Base-by-base conservation (phyloP, 2,113 vertebrate species). In the Glaucidium brasilianum region DNA sequence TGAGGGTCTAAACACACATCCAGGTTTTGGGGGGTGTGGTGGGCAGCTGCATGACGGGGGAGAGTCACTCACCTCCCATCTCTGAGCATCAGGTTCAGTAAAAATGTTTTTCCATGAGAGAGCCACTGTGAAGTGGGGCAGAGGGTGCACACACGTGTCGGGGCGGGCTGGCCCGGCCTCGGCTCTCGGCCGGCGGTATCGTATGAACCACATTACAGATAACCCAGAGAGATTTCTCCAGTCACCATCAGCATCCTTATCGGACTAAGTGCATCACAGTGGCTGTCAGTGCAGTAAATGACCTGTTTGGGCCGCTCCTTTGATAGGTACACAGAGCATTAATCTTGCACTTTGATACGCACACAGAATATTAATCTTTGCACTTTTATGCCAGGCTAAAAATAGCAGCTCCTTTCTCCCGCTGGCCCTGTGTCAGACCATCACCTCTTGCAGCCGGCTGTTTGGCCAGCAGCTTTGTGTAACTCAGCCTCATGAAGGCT, bases 31-130 rank as follows among this genome's bases (percentile, higher is more conserved):
- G 14, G 14, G 10, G 0, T 17, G 67, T 2, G 6, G 59, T 41
- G 34, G 34, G 30, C 0, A 0, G 25, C 14, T 50, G 21, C 3
- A 0, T 35, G 55, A 7, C 25, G 1, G 0, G n/a, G 37, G 6
- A n/a, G 30, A 10, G 37, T 37, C 68, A 22, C 9, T 55, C 8
- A 2, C 30, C 18, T 68, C 27, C 59, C 21, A 1, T 50, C 53
- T 39, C 43, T 50, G 79, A 81, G 69, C 74, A 23, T n/a, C 27
- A 43, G 15, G 26, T 58, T 80, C 74, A 55, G 69, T 53, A 73
- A 11, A 82, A 50, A 2, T 12, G 62, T 56, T 91, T 74, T 26
- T n/a, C 47, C 52, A 11, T 0, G 1, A 32, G 45, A 3, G 22
- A 1, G 0, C 15, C 21, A 27, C 49, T 15, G 1, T 9, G 11